These are phyloP conservation scores for Strongylocentrotus purpuratus DNA, from an alignment of 35 echinoderm and acorn worm species.

Conservation along the genomic window DNA sequence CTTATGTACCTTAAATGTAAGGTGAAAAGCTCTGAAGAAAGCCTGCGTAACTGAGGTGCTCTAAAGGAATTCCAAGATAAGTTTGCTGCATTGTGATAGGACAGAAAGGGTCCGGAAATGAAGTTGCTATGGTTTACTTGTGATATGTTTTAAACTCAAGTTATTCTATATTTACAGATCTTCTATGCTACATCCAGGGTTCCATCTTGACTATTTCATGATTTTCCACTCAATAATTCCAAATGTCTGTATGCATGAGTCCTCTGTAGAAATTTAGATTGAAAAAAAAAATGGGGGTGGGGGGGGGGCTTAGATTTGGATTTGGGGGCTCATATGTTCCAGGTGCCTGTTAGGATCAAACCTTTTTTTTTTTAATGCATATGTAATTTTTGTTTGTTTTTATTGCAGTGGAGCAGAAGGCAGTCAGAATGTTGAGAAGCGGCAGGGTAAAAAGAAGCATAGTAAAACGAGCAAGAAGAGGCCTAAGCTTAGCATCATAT, in stretches of 20 bases:
- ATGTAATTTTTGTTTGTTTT: not conserved
- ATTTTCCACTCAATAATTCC: not conserved
- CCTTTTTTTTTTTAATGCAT: not conserved
- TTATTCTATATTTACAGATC: not conserved
- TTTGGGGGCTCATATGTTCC: too few species aligned
- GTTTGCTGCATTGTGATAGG: not conserved
- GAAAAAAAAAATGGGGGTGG: too few species aligned
- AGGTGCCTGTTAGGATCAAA: too few species aligned
- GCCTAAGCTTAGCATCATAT: slow-evolving; percentile 78
- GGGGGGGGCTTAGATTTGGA: too few species aligned
- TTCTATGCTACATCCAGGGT: too few species aligned
- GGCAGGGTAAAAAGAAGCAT: slow-evolving; percentile 61
- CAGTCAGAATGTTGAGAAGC: slow-evolving; percentile 70
- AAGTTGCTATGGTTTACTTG: not conserved
- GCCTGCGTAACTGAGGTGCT: too few species aligned
- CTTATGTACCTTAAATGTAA: too few species aligned
- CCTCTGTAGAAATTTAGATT: too few species aligned
- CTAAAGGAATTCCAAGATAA: not conserved
- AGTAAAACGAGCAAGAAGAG: slow-evolving; percentile 68
- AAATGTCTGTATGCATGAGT: not conserved
- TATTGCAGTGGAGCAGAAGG: slow-evolving; percentile 51
- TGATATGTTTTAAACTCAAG: not conserved
- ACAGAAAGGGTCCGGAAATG: not conserved
- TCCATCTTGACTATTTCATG: too few species aligned
- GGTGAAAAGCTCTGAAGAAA: too few species aligned